phyloP scores from a whole-genome alignment of 2,113 vertebrate genomes.

The Trogon melanurus region DNA sequence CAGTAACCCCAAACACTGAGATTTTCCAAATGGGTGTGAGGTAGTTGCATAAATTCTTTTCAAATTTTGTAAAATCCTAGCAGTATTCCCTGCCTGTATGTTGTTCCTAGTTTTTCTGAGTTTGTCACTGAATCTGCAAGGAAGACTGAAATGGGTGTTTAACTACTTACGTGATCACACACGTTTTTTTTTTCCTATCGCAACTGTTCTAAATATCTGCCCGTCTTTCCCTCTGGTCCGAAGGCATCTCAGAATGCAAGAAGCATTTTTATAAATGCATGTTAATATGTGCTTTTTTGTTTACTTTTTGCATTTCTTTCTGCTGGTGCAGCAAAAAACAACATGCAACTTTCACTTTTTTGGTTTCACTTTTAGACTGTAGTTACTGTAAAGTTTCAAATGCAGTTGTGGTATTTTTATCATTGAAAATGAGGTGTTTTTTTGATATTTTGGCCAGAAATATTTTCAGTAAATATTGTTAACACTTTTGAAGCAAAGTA shows the following conservation, averaged over 20 bases:
- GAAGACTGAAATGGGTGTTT: not conserved
- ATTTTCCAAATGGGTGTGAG: not conserved
- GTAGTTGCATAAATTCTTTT: not conserved
- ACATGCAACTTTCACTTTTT: slow-evolving; percentile 64
- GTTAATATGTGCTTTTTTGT: not conserved
- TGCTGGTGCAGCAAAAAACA: slow-evolving; percentile 13
- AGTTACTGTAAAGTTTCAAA: slow-evolving; percentile 54
- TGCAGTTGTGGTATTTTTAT: slow-evolving; percentile 20
- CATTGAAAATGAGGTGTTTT: not conserved
- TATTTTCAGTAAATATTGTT: not conserved
- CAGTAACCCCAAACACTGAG: not conserved
- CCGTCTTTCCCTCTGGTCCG: not conserved
- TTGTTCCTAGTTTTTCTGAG: slow-evolving; percentile 28
- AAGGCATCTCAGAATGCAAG: not conserved
- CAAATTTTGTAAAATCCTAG: not conserved
- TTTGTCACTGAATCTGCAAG: not conserved
- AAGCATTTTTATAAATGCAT: not conserved
- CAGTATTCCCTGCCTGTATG: not conserved
- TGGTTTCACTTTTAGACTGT: slow-evolving; percentile 66
- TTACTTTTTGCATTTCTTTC: slow-evolving; percentile 51
- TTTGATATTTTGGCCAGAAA: not conserved
- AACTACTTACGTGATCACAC: not conserved
- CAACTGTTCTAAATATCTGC: not conserved
- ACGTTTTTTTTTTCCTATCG: accelerated
- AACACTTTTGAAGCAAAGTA: not conserved